A percentile compares a stretch with the other conserved stretches of the same genome.
phyloP scores from a whole-genome alignment of 2,888 invertebrate genomes.

The Drosophila infuscata region DNA sequence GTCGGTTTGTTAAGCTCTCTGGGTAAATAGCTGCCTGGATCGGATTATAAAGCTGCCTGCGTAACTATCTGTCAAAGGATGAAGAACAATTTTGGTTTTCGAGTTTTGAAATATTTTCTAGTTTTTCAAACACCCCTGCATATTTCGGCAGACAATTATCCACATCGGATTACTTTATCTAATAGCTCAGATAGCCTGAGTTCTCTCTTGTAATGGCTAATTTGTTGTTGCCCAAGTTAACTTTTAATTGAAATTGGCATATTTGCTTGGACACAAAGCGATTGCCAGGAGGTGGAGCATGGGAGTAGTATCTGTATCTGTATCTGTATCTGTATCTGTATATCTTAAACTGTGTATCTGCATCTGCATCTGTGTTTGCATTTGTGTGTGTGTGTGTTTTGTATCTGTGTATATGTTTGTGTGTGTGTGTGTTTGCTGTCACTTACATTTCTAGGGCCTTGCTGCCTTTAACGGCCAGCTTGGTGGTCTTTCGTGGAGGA shows the following conservation, averaged over 20 bases:
- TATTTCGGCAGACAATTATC: background rate
- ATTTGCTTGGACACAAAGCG: slow-evolving; percentile 52
- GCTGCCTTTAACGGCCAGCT: slow-evolving; percentile 26
- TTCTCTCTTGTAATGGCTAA: background rate
- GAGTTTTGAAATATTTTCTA: background rate
- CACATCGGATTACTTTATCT: background rate
- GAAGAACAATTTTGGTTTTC: background rate
- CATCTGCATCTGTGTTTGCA: slow-evolving; percentile 6
- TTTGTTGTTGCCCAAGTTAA: slow-evolving; percentile 3
- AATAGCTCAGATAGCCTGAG: background rate
- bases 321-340: slow-evolving; percentile 13
- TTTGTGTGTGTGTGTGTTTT: slow-evolving; percentile 10
- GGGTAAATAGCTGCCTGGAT: background rate
- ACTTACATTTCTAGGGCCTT: slow-evolving; percentile 63
- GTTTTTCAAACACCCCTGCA: background rate
- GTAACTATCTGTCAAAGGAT: background rate
- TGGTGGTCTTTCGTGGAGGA: slow-evolving; percentile 1
- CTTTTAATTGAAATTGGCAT: slow-evolving; percentile 48
- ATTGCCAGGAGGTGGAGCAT: slow-evolving; percentile 10
- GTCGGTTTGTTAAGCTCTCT: background rate
- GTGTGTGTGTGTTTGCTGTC: slow-evolving; percentile 41
- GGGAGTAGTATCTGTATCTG: slow-evolving; percentile 6
- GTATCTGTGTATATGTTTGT: slow-evolving; percentile 13
- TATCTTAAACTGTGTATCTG: slow-evolving; percentile 3
- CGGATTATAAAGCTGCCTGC: background rate